phyloP scores from a whole-genome alignment of 2,113 vertebrate species.

The Rafetus swinhoei region DNA sequence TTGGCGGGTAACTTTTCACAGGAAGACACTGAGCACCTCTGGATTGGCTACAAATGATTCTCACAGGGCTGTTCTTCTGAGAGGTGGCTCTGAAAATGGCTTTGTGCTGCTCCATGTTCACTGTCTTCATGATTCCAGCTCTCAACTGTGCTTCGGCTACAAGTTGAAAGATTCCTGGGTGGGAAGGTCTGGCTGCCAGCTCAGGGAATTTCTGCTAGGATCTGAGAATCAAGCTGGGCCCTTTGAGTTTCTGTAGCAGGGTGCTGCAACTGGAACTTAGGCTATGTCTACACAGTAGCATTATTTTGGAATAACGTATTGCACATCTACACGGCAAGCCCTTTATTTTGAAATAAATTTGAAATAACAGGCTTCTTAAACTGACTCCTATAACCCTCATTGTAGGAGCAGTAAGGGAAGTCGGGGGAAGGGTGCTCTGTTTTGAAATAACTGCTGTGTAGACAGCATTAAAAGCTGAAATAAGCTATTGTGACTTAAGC shows the following conservation, averaged over 20 bases:
- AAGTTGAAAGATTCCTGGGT: not conserved
- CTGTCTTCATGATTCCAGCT: not conserved
- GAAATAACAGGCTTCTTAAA: too few species aligned
- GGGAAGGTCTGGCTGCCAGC: not conserved
- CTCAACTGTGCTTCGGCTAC: not conserved
- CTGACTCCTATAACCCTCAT: too few species aligned
- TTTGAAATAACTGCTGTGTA: too few species aligned
- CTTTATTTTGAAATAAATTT: too few species aligned
- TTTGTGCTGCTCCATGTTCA: not conserved
- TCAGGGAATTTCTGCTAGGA: not conserved
- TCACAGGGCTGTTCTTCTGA: not conserved
- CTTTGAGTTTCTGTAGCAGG: not conserved
- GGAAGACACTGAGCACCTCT: not conserved
- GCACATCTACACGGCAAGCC: too few species aligned
- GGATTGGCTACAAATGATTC: not conserved
- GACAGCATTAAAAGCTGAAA: too few species aligned
- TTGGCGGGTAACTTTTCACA: not conserved
- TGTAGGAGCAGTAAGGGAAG: too few species aligned
- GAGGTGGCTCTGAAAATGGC: not conserved
- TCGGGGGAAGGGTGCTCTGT: too few species aligned
- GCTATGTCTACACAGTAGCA: too few species aligned
- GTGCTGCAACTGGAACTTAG: not conserved
- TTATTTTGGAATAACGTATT: too few species aligned
- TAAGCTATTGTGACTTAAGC: too few species aligned
- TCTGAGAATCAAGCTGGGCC: not conserved